phyloP scores from a whole-genome alignment of 2,888 invertebrate genomes.

The Dryomyza anilis region DNA sequence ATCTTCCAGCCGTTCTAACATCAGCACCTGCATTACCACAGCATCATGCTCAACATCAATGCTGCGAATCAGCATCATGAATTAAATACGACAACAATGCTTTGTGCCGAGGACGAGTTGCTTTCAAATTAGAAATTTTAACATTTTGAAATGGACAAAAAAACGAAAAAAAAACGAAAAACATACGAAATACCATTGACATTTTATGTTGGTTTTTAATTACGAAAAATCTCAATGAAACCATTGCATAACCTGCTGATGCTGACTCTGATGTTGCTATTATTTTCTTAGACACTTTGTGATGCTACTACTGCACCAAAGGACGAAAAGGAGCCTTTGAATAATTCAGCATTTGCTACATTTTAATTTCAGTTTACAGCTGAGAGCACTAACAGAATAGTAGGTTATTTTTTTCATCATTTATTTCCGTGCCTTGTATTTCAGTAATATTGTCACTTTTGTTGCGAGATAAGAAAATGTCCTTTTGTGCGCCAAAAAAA shows the following conservation, averaged over 20 bases:
- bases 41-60: neutral
- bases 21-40: neutral
- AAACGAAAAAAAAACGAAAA: neutral
- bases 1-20: too few relatives aligned
- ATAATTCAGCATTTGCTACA: slow-evolving; percentile 31
- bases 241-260: neutral
- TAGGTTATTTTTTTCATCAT: too few relatives aligned
- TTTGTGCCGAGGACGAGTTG: slow-evolving; percentile 11
- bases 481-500: neutral
- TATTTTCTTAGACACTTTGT: neutral
- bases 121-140: slow-evolving; percentile 14
- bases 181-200: slow-evolving; percentile 1
- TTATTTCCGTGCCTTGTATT: neutral
- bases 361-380: slow-evolving; percentile 32
- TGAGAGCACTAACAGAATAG: slow-evolving; percentile 20
- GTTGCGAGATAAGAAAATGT: slow-evolving; percentile 8
- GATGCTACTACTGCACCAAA: neutral
- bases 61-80: neutral
- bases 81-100: slow-evolving; percentile 15
- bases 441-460: slow-evolving; percentile 28
- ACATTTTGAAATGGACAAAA: neutral
- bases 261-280: neutral
- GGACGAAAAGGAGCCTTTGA: slow-evolving; percentile 13
- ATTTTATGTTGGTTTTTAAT: slow-evolving; percentile 31
- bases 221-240: slow-evolving; percentile 23